Base-by-base conservation (phyloP, 2,113 vertebrate genomes). In the Notarius quadriscutis region DNA sequence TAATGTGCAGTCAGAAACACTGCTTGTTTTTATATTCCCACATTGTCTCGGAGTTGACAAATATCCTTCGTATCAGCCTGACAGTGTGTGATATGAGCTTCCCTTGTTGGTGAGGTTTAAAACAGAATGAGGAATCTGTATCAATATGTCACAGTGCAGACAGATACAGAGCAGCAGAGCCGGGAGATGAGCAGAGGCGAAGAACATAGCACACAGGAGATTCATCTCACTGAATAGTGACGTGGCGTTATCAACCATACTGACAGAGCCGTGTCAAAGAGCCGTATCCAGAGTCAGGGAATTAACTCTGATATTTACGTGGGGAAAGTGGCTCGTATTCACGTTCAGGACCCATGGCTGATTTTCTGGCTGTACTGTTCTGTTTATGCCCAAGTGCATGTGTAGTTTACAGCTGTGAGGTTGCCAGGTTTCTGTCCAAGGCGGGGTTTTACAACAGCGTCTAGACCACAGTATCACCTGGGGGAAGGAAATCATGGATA, bases 191-290 rank as follows among this genome's bases (percentile, higher is more conserved):
- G 69, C 50, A 75, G 83, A 90, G 20, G 58, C 89, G 82, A 58
- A 81, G 65, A 67, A 55, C 87, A 87, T 82, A 67, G 14, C 51
- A 11, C 78, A 72, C 30, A 57, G 85, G n/a, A 88, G 75, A 89
- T 88, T 74, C 90, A 87, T 89, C 87, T 84, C 69, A 87, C 83
- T 75, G 86, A 18, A 58, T 91, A 91, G 88, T 93, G 93, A 92
- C 91, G 90, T 91, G 90, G 86, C 79, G 86, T 90, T 91, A 93
- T 94, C 90, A 92, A 92, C 86, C 92, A 80, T 69, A 90, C 87
- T 92, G 92, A 91, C 87, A 92, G 91, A 83, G 90, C 10, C 25
- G 77, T 77, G 65, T 87, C 82, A 74, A n/a, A 81, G 65, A 79
- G 67, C 51, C 20, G 53, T 17, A 20, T 58, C 57, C 78, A 27